These are phyloP conservation scores for Archilochus colubris DNA, from an alignment of 2,113 vertebrate species.

Conservation along the genomic window DNA sequence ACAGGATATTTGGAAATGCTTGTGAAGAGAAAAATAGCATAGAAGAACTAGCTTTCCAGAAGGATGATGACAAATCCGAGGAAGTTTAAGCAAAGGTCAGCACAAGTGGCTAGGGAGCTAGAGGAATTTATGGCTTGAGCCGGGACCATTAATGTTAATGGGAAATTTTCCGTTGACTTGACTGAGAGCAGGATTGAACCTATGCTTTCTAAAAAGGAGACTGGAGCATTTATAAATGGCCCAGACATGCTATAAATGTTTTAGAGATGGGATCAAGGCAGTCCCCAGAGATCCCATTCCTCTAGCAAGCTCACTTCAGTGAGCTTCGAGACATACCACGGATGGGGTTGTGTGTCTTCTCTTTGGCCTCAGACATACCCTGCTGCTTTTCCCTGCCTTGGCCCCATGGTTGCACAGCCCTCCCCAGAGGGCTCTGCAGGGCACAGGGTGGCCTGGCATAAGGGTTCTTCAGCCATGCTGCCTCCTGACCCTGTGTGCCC, in stretches of 20 bases:
- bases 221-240: slow-evolving; percentile 36
- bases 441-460: background rate
- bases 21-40: slow-evolving; percentile 14
- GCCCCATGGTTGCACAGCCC: fast-evolving
- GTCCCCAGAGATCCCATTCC: background rate
- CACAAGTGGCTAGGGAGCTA: slow-evolving; percentile 48
- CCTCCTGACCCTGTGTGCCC: background rate
- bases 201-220: slow-evolving; percentile 40
- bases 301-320: background rate
- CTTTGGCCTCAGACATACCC: background rate
- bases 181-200: slow-evolving; percentile 26
- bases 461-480: background rate
- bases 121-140: slow-evolving; percentile 64
- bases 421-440: background rate
- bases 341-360: background rate
- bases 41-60: slow-evolving; percentile 39
- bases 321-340: background rate
- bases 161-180: slow-evolving; percentile 33
- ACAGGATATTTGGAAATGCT: background rate
- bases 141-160: slow-evolving; percentile 46
- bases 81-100: slow-evolving; percentile 66
- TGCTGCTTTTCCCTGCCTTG: background rate
- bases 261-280: slow-evolving; percentile 8
- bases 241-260: slow-evolving; percentile 56
- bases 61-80: slow-evolving; percentile 13